Percentiles rank a stretch among this genome's conserved stretches.
These are phyloP conservation scores for Agapostemon virescens DNA, from an alignment of 2,888 invertebrate genomes.

Conservation along the genomic window DNA sequence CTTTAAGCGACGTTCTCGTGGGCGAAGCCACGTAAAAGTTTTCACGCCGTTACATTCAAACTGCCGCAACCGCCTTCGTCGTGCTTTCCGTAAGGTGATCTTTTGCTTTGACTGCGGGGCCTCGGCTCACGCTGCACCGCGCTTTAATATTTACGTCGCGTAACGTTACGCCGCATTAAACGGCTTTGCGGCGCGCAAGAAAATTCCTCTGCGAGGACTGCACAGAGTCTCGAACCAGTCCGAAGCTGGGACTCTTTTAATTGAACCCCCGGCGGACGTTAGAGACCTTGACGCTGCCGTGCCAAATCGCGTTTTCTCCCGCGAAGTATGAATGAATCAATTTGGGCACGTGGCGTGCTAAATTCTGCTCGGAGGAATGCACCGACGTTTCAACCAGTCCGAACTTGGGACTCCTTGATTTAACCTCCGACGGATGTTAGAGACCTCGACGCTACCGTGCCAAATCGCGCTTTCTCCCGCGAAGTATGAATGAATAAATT, in stretches of 20 bases:
- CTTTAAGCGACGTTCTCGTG: neutral
- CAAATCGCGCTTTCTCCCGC: too few species aligned
- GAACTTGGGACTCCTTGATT: too few species aligned
- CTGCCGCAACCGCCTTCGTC: neutral
- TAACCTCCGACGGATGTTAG: too few species aligned
- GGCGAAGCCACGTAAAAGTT: constrained; percentile 39
- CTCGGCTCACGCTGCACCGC: constrained; percentile 35
- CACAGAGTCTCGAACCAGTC: constrained; percentile 16
- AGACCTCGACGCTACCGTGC: too few species aligned
- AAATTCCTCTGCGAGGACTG: constrained; percentile 24
- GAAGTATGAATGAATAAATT: too few species aligned
- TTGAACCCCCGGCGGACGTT: constrained; percentile 20
- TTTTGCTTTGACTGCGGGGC: constrained; percentile 53
- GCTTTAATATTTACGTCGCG: constrained; percentile 65
- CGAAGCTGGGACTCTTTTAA: constrained; percentile 16
- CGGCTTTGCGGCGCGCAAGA: constrained; percentile 39
- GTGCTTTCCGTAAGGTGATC: constrained; percentile 54
- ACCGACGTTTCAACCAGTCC: too few species aligned
- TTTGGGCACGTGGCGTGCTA: neutral
- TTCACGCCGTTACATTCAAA: constrained; percentile 38
- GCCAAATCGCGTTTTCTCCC: neutral
- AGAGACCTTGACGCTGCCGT: neutral
- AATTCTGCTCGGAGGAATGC: too few species aligned
- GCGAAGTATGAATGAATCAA: neutral
- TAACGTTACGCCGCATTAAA: constrained; percentile 66